phyloP scores from a whole-genome alignment of 1,140 invertebrate genomes.

The Octopus bimaculoides region DNA sequence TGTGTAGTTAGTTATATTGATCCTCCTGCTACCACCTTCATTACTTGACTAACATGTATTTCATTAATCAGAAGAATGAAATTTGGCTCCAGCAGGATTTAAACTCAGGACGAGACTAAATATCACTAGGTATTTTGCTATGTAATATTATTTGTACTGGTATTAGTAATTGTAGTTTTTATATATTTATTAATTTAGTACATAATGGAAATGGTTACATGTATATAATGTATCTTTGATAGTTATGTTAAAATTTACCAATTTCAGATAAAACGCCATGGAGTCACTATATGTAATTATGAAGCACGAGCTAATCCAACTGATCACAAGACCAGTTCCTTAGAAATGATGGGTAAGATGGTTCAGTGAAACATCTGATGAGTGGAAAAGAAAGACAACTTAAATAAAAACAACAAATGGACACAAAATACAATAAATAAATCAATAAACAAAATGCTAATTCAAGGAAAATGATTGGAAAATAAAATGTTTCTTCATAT shows the following conservation, averaged over 20 bases:
- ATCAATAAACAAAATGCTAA: too few species aligned
- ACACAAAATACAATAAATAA: too few species aligned
- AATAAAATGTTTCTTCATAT: too few species aligned
- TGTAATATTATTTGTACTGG: background rate
- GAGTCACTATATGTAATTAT: slow-evolving; percentile 87
- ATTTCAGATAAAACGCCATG: slow-evolving; percentile 71
- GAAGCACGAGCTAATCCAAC: slow-evolving; percentile 79
- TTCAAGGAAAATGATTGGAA: too few species aligned
- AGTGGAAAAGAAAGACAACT: too few species aligned
- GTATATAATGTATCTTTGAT: background rate
- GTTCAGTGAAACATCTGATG: slow-evolving; percentile 57
- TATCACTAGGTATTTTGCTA: background rate
- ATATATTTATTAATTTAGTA: background rate
- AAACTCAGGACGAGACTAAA: background rate
- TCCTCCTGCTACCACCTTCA: too few species aligned
- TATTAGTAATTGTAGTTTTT: background rate
- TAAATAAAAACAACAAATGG: too few species aligned
- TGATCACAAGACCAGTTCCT: slow-evolving; percentile 75
- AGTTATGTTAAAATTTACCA: slow-evolving; percentile 8
- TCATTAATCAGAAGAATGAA: too few species aligned
- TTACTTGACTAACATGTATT: too few species aligned
- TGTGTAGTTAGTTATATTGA: too few species aligned
- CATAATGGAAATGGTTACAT: background rate
- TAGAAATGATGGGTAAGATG: slow-evolving; percentile 63
- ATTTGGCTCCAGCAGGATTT: background rate